These are phyloP conservation scores for Ornithoptera alexandrae DNA, from an alignment of 2,888 invertebrate species.

Conservation along the genomic window DNA sequence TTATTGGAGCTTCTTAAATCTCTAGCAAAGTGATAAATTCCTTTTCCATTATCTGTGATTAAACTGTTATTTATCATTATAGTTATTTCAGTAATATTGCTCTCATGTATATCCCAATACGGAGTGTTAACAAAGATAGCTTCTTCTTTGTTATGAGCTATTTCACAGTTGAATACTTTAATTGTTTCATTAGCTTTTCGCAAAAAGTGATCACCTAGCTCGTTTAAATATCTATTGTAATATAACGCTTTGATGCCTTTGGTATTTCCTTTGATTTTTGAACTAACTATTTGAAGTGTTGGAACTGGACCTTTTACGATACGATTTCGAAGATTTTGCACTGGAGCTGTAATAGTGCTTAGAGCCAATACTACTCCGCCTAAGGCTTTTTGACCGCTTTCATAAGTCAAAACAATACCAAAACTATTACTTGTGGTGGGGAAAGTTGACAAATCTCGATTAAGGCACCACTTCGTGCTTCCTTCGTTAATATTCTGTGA, in stretches of 20 bases:
- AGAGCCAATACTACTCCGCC: conserved; percentile 91
- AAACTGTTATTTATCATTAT: conserved; percentile 92
- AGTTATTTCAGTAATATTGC: conserved; percentile 94
- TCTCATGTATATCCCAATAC: conserved; percentile 90
- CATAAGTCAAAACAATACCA: conserved; percentile 88
- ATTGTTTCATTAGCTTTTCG: conserved; percentile 94
- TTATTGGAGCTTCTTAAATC: conserved; percentile 98
- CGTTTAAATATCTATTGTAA: conserved; percentile 93
- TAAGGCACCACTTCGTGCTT: conserved; percentile 87
- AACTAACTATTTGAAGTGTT: conserved; percentile 84
- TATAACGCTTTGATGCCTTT: conserved; percentile 90
- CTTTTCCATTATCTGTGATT: conserved; percentile 92
- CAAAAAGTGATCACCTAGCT: conserved; percentile 90
- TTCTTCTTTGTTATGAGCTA: conserved; percentile 89
- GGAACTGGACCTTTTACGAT: conserved; percentile 90
- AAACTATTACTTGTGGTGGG: conserved; percentile 93
- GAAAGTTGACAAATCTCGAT: conserved; percentile 92
- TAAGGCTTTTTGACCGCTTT: conserved; percentile 87
- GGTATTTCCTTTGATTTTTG: conserved; percentile 89
- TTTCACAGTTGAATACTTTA: conserved; percentile 87
- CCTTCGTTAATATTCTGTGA: conserved; percentile 83
- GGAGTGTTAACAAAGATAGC: conserved; percentile 91
- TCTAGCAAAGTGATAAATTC: conserved; percentile 93
- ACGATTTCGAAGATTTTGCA: conserved; percentile 85
- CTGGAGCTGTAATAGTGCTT: conserved; percentile 85